Base-by-base conservation (phyloP, 2,888 invertebrate genomes). In the Drosophila heteroneura region DNA sequence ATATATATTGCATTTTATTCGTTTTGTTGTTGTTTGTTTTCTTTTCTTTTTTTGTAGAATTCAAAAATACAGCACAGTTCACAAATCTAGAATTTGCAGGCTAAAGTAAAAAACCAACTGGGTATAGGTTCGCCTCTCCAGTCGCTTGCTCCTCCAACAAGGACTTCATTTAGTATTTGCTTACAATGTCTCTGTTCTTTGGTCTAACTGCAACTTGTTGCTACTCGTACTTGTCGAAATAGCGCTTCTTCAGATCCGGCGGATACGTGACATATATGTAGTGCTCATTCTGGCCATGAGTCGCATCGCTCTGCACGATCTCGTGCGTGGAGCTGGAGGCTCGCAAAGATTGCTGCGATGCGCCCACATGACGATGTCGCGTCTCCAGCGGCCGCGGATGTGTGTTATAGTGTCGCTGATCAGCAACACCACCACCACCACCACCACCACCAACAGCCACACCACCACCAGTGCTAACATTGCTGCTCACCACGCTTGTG, bases 201-300 rank as follows among this genome's bases (percentile, higher is more conserved):
- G 60, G 39, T 63, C 62, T 14, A 41, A 28, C 57, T 57, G 57
- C n/a, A 58, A 58, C 14, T 32, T n/a, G 9, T 37, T 26, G 35
- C 66, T 80, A 93, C 85, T 93, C 92, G 82, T 92, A 92, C 81
- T 92, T 92, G 94, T 97, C 97, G 85, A 97, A 94, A 89, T 97
- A 95, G 79, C 97, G 95, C 89, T 97, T 95, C 93, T 97, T 97
- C 76, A 97, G 94, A 93, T 97, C 97, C 47, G 97, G 97, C 83
- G 97, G 97, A 94, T 97, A 97, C 63, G 97, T 96, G 84, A 97
- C 97, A 94, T 97, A 97, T 91, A 97, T 97, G 93, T 97, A 97
- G 92, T 96, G 96, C 93, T 96, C 96, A 92, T 96, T 96, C 91
- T 95, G 95, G 71, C 95, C 95, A 6, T 58, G 58, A 65, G 93